These are phyloP conservation scores for Platanista minor DNA, from an alignment of 2,113 vertebrate genomes.

Conservation along the genomic window DNA sequence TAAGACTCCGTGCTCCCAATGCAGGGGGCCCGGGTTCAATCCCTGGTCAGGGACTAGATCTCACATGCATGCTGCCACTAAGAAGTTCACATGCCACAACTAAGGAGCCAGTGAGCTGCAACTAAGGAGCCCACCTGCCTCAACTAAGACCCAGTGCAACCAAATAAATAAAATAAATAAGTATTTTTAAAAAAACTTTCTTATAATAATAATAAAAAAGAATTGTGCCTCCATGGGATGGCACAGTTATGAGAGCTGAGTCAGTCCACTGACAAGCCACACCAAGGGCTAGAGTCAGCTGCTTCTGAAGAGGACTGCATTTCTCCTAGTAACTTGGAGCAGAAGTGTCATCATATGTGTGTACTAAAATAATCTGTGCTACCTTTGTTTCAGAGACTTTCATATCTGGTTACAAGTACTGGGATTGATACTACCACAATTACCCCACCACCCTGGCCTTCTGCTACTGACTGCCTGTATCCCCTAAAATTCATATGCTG, in stretches of 20 bases:
- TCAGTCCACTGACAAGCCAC: background rate
- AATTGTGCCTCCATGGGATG: background rate
- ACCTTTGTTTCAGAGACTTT: background rate
- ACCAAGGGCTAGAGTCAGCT: background rate
- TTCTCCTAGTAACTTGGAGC: background rate
- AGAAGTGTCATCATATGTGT: background rate
- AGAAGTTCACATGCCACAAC: too few species aligned
- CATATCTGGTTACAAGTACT: background rate
- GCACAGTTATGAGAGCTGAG: conserved; percentile 17
- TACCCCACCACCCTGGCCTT: background rate
- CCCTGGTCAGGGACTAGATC: too few species aligned
- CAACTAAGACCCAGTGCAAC: too few species aligned
- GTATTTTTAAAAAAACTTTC: too few species aligned
- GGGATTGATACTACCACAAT: background rate
- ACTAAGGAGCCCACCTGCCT: too few species aligned
- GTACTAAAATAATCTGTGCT: background rate
- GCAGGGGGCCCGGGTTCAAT: too few species aligned
- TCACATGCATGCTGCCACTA: too few species aligned
- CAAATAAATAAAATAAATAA: too few species aligned
- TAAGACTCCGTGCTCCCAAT: too few species aligned
- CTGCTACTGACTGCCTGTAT: background rate
- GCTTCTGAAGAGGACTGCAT: background rate
- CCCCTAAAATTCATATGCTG: background rate
- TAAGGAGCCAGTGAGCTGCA: too few species aligned
- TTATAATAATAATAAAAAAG: background rate